Percentiles rank a stretch among this genome's conserved stretches.
Evolutionary conservation across 2,888 invertebrate genomes (phyloP).

Genomic region (Sussaba pulchella): DNA sequence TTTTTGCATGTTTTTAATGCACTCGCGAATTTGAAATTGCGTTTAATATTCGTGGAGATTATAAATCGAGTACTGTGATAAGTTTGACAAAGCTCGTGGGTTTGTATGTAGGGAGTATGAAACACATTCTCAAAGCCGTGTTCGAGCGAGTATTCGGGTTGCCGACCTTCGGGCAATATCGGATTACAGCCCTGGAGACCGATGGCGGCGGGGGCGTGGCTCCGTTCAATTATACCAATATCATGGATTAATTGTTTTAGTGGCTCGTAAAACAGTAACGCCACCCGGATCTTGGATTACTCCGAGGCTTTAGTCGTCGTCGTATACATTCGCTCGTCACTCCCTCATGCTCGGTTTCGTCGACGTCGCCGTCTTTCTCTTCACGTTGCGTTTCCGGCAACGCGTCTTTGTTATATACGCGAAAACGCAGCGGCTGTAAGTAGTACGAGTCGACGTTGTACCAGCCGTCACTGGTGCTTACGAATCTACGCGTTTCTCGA

Average conservation of each 20-base stretch:
- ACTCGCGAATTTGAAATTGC: not conserved
- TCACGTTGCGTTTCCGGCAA: slow-evolving; percentile 48
- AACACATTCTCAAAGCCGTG: not conserved
- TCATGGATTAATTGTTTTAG: slow-evolving; percentile 69
- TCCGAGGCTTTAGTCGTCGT: slow-evolving; percentile 35
- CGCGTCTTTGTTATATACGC: slow-evolving; percentile 21
- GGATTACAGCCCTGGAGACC: slow-evolving; percentile 24
- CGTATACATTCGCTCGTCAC: slow-evolving; percentile 59
- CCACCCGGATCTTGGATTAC: slow-evolving; percentile 70
- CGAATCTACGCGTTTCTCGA: slow-evolving; percentile 33
- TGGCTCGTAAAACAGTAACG: slow-evolving; percentile 68
- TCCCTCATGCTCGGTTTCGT: slow-evolving; percentile 35
- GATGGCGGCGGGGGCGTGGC: slow-evolving; percentile 47
- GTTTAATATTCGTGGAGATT: slow-evolving; percentile 12
- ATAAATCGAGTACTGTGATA: slow-evolving; percentile 10
- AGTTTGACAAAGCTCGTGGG: slow-evolving; percentile 18
- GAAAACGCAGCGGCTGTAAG: slow-evolving; percentile 7
- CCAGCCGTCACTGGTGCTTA: slow-evolving; percentile 43
- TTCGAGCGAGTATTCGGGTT: slow-evolving; percentile 24
- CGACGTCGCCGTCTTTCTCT: slow-evolving; percentile 38
- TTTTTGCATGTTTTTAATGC: too few species aligned
- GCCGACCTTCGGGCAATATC: not conserved
- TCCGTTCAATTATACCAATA: slow-evolving; percentile 64
- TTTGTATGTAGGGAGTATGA: slow-evolving; percentile 8
- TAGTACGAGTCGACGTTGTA: slow-evolving; percentile 46